These are phyloP conservation scores for Sinella curviseta DNA, from an alignment of 1,140 invertebrate species.

Conservation along the genomic window DNA sequence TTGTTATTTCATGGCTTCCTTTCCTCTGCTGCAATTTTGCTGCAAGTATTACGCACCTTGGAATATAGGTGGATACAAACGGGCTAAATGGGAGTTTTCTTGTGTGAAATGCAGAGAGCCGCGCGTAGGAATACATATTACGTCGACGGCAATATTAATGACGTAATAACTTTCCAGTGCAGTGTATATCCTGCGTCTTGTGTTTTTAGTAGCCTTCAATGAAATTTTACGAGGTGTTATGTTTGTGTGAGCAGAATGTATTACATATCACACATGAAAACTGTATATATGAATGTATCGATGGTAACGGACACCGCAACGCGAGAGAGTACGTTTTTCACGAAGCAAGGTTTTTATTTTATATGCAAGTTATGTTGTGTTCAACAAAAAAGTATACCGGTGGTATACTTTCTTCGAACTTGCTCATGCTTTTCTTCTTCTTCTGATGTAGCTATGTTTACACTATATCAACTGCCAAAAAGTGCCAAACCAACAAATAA, in stretches of 20 bases:
- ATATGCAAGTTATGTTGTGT: neutral
- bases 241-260: neutral
- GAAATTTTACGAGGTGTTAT: slow-evolving; percentile 16
- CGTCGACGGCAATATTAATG: slow-evolving; percentile 9
- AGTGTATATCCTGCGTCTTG: neutral
- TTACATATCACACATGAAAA: too few species aligned
- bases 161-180: slow-evolving; percentile 16
- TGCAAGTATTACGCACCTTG: neutral
- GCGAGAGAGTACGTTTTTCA: too few species aligned
- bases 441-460: neutral
- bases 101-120: neutral
- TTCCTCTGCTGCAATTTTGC: too few species aligned
- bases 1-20: too few species aligned
- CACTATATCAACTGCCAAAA: neutral
- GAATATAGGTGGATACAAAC: neutral
- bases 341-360: too few species aligned
- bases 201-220: neutral
- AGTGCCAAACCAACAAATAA: too few species aligned
- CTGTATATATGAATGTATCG: too few species aligned
- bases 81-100: neutral
- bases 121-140: slow-evolving; percentile 16
- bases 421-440: too few species aligned
- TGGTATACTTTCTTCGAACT: neutral
- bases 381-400: slow-evolving; percentile 6
- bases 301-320: too few species aligned